A percentile compares a stretch with the other conserved stretches of the same genome.
phyloP scores from a whole-genome alignment of 1,140 invertebrate species.

The Meloidogyne floridensis region DNA sequence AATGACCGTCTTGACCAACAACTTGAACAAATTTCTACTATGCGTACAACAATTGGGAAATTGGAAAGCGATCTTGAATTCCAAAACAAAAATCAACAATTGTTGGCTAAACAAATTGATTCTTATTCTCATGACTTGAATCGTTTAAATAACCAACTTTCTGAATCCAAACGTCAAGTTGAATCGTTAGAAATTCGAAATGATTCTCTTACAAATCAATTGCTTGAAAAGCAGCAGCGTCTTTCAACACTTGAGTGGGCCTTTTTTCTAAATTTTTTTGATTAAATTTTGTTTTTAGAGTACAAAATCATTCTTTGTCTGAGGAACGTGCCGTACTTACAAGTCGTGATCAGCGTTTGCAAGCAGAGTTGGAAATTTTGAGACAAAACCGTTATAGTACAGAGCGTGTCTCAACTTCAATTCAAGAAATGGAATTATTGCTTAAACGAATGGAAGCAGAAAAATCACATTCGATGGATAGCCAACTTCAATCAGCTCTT shows the following conservation, averaged over 20 bases:
- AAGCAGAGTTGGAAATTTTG: slow-evolving; percentile 36
- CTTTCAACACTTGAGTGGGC: slow-evolving; percentile 11
- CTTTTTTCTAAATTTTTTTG: slow-evolving; percentile 3
- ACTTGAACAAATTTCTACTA: slow-evolving; percentile 36
- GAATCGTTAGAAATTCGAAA: slow-evolving; percentile 35
- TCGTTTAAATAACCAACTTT: slow-evolving; percentile 19
- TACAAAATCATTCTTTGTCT: slow-evolving; percentile 29
- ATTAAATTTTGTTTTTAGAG: slow-evolving; percentile 26
- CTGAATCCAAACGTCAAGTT: slow-evolving; percentile 27
- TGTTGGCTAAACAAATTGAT: slow-evolving; percentile 38
- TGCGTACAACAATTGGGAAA: slow-evolving; percentile 43
- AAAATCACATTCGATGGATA: slow-evolving; percentile 33
- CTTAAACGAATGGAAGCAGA: slow-evolving; percentile 43
- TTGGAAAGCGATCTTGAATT: slow-evolving; percentile 46
- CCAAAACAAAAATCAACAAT: slow-evolving; percentile 48
- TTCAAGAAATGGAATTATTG: slow-evolving; percentile 38
- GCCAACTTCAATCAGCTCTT: slow-evolving; percentile 35
- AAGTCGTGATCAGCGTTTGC: slow-evolving; percentile 33
- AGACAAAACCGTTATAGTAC: slow-evolving; percentile 33
- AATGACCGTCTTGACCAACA: slow-evolving; percentile 44
- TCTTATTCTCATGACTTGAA: slow-evolving; percentile 33
- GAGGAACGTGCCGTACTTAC: slow-evolving; percentile 31
- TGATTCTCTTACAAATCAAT: slow-evolving; percentile 40
- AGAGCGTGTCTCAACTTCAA: slow-evolving; percentile 39
- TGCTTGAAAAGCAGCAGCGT: slow-evolving; percentile 43